Evolutionary conservation across 1,140 invertebrate genomes (phyloP), one percentile per base, ranked within the genome.

Genomic region (Platorchestia sp.): DNA sequence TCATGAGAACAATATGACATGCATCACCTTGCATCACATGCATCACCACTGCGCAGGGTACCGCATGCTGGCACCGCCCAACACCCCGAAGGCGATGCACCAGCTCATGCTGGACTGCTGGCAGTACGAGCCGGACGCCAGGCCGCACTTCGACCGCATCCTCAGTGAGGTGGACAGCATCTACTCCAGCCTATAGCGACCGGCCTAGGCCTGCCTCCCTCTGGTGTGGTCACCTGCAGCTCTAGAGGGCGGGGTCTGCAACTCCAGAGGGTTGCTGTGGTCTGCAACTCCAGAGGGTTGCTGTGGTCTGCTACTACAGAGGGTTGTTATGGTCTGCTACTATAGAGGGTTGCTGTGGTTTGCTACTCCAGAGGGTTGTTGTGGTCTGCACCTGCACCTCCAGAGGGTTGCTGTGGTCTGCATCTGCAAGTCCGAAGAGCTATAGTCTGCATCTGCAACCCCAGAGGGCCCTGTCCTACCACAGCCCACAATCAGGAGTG

Each of bases 131-230:
- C 98, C 99, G 1, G 98, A 99, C 96, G 98, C 98, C 96, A 97
- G 99, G 96, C 99, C 99, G 22, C 99, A 99, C 97, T 99, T 99
- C 97, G 98, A 98, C 97, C 98, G 99, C 97, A 98, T 99, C 96
- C 98, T 98, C 97, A 96, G 75, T 42, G 45, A 95, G 89, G 96
- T 96, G 0, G 96, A 96, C 93, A 95, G 59, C 47, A 95, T 96
- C 53, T 96, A 96, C 95, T 22, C 19, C 91, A 93, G 91, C 47
- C 91, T 93, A 93, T 93, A 93, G 91, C 91, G 43, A 36, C 86
- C 36, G 45, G 6, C 42, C 95, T 75, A 90, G n/a, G 6, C 27
- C 42, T n/a, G n/a, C n/a, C n/a, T n/a, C n/a, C 42, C 22, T 42
- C 95, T 95, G 95, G 0, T n/a, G 41, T 95, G 95, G 19, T 90